phyloP scores from a whole-genome alignment of 2,888 invertebrate species.

The Torymus tubicola region DNA sequence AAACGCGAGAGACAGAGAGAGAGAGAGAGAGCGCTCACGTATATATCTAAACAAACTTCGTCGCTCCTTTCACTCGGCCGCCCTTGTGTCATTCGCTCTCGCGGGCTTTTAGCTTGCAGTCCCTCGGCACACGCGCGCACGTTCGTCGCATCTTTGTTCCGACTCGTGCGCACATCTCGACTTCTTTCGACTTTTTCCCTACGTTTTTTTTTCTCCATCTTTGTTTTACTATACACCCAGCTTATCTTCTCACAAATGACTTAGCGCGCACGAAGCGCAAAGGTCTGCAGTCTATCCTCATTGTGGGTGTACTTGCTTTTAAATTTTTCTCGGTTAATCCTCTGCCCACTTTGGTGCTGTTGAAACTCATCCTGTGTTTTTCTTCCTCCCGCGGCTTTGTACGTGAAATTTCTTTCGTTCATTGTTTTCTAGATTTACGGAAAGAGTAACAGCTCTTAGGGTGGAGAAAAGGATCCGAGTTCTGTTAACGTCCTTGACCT shows the following conservation, averaged over 20 bases:
- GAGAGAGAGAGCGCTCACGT: no score
- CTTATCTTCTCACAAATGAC: no score
- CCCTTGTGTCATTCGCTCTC: not conserved
- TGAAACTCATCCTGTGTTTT: not conserved
- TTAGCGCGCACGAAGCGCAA: no score
- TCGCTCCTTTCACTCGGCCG: constrained; percentile 8
- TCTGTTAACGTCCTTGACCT: constrained; percentile 25
- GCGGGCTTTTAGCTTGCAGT: not conserved
- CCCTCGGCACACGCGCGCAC: no score
- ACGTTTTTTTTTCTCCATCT: not conserved
- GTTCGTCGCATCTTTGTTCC: no score
- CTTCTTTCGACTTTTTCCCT: not conserved
- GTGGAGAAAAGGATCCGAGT: not conserved
- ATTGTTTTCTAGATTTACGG: not conserved
- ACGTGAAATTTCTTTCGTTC: constrained; percentile 5
- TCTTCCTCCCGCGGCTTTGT: not conserved
- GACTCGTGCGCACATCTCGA: not conserved
- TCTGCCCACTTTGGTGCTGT: not conserved
- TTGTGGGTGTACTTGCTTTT: not conserved
- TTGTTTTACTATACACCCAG: not conserved
- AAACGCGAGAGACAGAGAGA: not conserved
- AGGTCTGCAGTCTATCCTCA: no score
- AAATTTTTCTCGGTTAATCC: constrained; percentile 4
- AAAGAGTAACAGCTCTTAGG: no score
- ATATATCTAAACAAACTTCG: not conserved